Evolutionary conservation across 2,888 invertebrate genomes (phyloP), one percentile per base, ranked within the genome.

Genomic region (Philonicus albiceps): DNA sequence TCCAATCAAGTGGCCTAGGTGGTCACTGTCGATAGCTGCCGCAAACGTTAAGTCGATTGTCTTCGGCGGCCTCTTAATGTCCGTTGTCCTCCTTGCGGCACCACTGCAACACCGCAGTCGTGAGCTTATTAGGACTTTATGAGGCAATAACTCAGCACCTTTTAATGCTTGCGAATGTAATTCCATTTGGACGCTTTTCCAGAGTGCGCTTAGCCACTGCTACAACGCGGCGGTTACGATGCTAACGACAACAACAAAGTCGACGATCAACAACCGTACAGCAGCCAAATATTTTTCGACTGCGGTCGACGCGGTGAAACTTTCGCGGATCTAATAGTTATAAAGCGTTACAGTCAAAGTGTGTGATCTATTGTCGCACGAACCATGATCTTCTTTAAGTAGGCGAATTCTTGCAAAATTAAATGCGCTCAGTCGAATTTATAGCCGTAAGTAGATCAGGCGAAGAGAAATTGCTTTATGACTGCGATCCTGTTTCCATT

Each of bases 91-190:
- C 73, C 40, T 49, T 73, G 72, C 37, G 40, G n/a, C 22, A 27
- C 8, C 37, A 16, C 43, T 16, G 40, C 27, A 84, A 84, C 84
- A 84, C 72, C 30, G 43, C 40, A 40, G 84, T 73, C 84, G 84
- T 84, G 84, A 84, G 84, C 84, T 84, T 84, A 84, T 84, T 84
- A 84, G 84, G 84, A 84, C 84, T 84, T 84, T 73, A 73, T 73
- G 84, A 73, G 84, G 84, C 84, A 72, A 84, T 73, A 84, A 84
- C 73, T 84, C 84, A 84, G 84, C 43, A 73, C 31, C 73, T 84
- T 84, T 84, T 81, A 30, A 34, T 81, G 53, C 55, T 53, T n/a
- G 22, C 22, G 22, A 64, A 3, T 78, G 78, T 49, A 78, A 49
- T 43, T 31, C 81, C 81, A 55, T 81, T 81, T 81, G 19, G 34